Conservation (phyloP, 2,888 invertebrate genomes). For the Lycophotia porphyrea region DNA sequence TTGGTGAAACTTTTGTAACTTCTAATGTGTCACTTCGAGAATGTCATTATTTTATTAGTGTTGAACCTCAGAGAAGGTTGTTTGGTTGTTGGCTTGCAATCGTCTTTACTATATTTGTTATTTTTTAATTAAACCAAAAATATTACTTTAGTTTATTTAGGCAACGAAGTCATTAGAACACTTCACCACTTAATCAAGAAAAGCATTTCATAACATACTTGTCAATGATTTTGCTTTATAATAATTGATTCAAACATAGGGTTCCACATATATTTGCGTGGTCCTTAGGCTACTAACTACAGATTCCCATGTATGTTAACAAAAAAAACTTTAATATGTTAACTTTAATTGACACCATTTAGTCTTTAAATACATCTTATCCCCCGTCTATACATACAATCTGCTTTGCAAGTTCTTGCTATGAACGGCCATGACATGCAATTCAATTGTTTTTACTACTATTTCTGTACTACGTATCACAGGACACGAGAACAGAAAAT, state of each 20-base stretch:
- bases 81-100: neutral
- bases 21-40: conserved; percentile 1
- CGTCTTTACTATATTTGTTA: neutral
- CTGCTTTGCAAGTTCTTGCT: neutral
- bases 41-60: conserved; percentile 5
- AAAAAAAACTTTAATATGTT: neutral
- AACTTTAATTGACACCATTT: neutral
- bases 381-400: neutral
- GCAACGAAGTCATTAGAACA: neutral
- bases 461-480: conserved; percentile 1
- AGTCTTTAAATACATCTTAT: neutral
- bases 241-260: neutral
- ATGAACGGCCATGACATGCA: neutral
- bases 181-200: neutral
- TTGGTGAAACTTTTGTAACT: conserved; percentile 7
- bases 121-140: neutral
- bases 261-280: no score
- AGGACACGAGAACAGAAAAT: conserved; percentile 22
- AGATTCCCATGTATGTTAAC: no score
- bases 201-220: neutral
- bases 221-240: neutral
- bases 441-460: neutral
- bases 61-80: neutral
- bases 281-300: no score
- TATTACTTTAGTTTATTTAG: neutral